Conservation (phyloP, 2,113 vertebrate species). For the Butorides virescens region DNA sequence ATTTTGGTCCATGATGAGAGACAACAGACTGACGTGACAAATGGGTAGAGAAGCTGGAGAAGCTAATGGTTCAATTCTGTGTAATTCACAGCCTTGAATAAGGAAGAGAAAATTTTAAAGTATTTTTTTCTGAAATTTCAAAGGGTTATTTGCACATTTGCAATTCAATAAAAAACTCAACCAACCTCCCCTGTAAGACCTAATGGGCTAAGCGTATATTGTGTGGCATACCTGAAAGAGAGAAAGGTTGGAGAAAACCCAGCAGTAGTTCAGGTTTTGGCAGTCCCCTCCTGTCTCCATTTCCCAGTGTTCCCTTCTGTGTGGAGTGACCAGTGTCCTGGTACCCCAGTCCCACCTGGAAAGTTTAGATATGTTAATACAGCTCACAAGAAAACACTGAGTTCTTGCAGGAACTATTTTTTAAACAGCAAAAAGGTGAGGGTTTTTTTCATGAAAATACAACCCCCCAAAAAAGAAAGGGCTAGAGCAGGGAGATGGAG, state of each 20-base stretch:
- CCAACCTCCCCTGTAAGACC: not conserved
- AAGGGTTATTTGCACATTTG: not conserved
- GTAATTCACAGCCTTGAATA: not conserved
- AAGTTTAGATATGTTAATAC: not conserved
- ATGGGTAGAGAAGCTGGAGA: not conserved
- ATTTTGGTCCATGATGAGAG: not conserved
- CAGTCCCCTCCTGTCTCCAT: not conserved
- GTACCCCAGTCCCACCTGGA: not conserved
- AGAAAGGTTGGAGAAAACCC: not conserved
- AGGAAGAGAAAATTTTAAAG: not conserved
- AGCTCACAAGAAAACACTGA: not conserved
- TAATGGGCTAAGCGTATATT: not conserved
- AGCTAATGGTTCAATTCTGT: not conserved
- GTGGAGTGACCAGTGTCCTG: not conserved
- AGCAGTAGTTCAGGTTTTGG: not conserved
- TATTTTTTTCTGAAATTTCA: not conserved
- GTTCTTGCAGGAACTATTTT: not conserved
- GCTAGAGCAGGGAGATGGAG: not conserved
- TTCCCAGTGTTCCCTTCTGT: not conserved
- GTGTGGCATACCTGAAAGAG: not conserved
- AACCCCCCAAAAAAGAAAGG: not conserved
- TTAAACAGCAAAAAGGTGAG: not conserved
- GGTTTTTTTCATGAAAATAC: not conserved
- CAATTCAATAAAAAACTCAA: not conserved
- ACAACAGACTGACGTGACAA: not conserved